Conservation (phyloP, 1,140 invertebrate genomes). For the Leguminivora glycinivorella region DNA sequence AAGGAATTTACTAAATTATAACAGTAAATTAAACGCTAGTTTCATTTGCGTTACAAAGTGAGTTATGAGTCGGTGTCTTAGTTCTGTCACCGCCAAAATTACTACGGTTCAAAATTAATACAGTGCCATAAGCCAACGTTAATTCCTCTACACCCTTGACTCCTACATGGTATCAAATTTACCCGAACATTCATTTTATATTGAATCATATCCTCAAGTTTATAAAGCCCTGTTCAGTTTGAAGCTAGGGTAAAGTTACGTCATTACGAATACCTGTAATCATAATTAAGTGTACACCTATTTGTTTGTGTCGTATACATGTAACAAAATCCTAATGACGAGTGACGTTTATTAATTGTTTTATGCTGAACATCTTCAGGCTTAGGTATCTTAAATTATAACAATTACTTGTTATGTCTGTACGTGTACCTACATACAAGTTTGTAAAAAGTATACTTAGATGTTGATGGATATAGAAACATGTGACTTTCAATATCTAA, state of each 20-base stretch:
- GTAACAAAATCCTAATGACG: constrained; percentile 72
- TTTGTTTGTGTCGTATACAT: constrained; percentile 69
- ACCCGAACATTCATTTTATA: constrained; percentile 37
- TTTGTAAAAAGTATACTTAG: too few species aligned
- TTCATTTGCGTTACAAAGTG: constrained; percentile 77
- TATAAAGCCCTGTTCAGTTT: constrained; percentile 35
- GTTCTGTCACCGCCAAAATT: constrained; percentile 77
- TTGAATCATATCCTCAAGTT: constrained; percentile 38
- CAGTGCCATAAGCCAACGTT: constrained; percentile 74
- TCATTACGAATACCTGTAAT: constrained; percentile 53
- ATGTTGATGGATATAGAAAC: neutral
- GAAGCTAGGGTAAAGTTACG: constrained; percentile 32
- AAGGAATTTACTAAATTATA: constrained; percentile 78
- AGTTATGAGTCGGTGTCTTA: constrained; percentile 77
- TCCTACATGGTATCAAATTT: constrained; percentile 74
- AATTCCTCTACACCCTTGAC: constrained; percentile 71
- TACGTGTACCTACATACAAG: too few species aligned
- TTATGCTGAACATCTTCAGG: constrained; percentile 34
- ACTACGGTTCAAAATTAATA: constrained; percentile 79
- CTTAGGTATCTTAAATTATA: too few species aligned
- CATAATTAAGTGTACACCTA: constrained; percentile 75
- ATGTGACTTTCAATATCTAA: too few species aligned
- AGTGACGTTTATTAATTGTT: constrained; percentile 66
- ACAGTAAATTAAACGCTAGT: constrained; percentile 77
- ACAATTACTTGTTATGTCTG: too few species aligned